These are phyloP conservation scores for Limnodromus scolopaceus DNA, from an alignment of 2,797 vertebrate genomes.

Conservation along the genomic window DNA sequence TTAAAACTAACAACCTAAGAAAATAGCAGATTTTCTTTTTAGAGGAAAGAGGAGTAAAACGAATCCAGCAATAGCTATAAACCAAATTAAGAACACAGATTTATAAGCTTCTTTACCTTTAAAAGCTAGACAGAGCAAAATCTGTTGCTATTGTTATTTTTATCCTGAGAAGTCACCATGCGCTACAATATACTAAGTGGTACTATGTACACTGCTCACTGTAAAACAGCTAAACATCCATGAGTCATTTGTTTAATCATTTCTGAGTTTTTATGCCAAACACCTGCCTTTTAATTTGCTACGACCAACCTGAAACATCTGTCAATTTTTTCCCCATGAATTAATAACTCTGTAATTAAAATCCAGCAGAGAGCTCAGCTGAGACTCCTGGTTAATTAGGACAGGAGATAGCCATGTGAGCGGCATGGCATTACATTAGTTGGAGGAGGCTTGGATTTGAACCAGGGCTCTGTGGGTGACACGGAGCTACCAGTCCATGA, in stretches of 20 bases:
- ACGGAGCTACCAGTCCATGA: background rate
- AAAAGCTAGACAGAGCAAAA: background rate
- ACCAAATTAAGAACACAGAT: background rate
- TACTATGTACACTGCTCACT: background rate
- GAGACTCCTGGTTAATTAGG: slow-evolving; percentile 70
- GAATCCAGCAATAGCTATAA: background rate
- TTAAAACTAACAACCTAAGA: background rate
- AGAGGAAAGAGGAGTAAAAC: background rate
- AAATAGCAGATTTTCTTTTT: background rate
- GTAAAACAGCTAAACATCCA: slow-evolving; percentile 8
- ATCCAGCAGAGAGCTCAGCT: slow-evolving; percentile 71
- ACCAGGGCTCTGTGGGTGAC: background rate
- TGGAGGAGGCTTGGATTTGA: background rate
- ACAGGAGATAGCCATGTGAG: slow-evolving; percentile 32
- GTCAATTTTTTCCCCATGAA: slow-evolving; percentile 58
- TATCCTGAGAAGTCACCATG: background rate
- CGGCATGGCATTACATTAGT: background rate
- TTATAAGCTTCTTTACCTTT: background rate
- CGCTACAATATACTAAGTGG: background rate
- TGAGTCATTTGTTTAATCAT: slow-evolving; percentile 26
- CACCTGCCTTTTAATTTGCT: slow-evolving; percentile 73
- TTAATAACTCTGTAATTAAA: slow-evolving; percentile 79
- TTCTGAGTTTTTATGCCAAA: slow-evolving; percentile 42
- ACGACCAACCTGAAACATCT: slow-evolving; percentile 72
- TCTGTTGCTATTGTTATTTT: background rate